These are phyloP conservation scores for Acipenser transmontanus DNA, from an alignment of 2,797 vertebrate species.

Conservation along the genomic window DNA sequence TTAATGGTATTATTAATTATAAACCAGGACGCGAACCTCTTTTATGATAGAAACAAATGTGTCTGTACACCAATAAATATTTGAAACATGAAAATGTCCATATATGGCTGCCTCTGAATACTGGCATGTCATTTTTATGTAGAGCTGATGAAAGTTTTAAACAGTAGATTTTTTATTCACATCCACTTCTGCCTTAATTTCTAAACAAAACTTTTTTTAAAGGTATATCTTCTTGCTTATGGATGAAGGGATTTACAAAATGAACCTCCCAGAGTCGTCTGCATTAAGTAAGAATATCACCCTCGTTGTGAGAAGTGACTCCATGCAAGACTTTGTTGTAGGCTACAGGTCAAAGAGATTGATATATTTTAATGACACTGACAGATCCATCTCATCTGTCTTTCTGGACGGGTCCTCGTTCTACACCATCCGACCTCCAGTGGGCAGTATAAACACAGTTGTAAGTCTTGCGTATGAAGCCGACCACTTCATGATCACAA, in stretches of 20 bases:
- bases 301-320: constrained; percentile 23
- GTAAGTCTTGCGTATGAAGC: constrained; percentile 24
- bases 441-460: constrained; percentile 12
- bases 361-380: constrained; percentile 50
- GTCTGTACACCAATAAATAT: too few relatives aligned
- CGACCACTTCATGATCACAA: constrained; percentile 21
- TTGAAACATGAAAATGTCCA: too few relatives aligned
- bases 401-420: constrained; percentile 56
- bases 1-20: too few relatives aligned
- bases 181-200: background rate
- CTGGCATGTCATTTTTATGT: too few relatives aligned
- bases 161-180: too few relatives aligned
- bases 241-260: constrained; percentile 23
- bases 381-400: constrained; percentile 42
- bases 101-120: too few relatives aligned
- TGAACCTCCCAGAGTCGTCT: constrained; percentile 14
- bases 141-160: too few relatives aligned
- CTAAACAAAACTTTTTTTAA: background rate
- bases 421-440: constrained; percentile 27
- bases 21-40: too few relatives aligned
- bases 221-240: constrained; percentile 32
- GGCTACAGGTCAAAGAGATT: constrained; percentile 54
- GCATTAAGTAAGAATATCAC: constrained; percentile 1
- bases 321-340: constrained; percentile 49
- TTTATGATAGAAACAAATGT: too few relatives aligned